Conservation (phyloP, 1,140 invertebrate species). For the Ceratina australensis region DNA sequence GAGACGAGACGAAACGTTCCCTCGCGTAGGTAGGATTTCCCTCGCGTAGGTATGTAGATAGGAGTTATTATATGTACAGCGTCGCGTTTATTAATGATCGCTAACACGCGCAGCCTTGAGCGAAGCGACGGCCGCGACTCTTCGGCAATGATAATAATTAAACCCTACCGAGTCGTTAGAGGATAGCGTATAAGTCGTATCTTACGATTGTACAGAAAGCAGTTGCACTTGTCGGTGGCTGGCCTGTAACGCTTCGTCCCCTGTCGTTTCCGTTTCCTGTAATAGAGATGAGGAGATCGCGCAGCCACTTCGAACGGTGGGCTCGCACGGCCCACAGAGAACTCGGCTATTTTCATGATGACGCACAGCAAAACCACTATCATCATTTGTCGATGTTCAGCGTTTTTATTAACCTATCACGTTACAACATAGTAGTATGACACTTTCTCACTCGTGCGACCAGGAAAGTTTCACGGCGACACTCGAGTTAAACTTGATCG, state of each 20-base stretch:
- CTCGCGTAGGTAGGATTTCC: too few species aligned
- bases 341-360: slow-evolving; percentile 79
- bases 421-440: slow-evolving; percentile 51
- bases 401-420: slow-evolving; percentile 28
- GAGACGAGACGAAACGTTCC: too few species aligned
- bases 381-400: slow-evolving; percentile 71
- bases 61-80: neutral
- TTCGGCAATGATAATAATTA: slow-evolving; percentile 10
- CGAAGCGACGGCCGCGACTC: neutral
- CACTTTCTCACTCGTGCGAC: neutral
- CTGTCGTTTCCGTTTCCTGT: slow-evolving; percentile 57
- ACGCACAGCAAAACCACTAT: slow-evolving; percentile 78
- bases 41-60: too few species aligned
- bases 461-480: neutral
- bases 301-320: slow-evolving; percentile 58
- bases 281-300: slow-evolving; percentile 54
- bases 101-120: slow-evolving; percentile 19
- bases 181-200: neutral
- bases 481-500: neutral
- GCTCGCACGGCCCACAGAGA: slow-evolving; percentile 71
- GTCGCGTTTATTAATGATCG: neutral
- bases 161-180: too few species aligned
- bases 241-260: slow-evolving; percentile 51
- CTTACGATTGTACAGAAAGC: slow-evolving; percentile 67
- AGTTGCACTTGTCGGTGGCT: slow-evolving; percentile 53